Evolutionary conservation across 2,888 invertebrate species (phyloP), one percentile per base, ranked within the genome.

Genomic region (Gymnosoma rotundatum): DNA sequence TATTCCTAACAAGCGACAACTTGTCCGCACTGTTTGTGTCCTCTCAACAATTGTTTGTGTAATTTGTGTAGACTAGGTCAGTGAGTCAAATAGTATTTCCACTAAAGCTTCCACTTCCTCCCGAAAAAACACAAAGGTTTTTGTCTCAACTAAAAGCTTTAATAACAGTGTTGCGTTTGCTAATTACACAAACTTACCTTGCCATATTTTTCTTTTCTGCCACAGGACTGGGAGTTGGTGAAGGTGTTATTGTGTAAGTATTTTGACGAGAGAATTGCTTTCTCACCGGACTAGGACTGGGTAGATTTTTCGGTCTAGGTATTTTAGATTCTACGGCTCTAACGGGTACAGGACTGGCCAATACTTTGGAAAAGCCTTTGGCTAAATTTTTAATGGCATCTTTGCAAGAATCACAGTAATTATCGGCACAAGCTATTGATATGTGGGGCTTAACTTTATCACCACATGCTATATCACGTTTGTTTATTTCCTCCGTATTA

Each of bases 341-440:
- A 42, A 86, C 86, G 3, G 87, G 81, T 14, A 83, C 32, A 0
- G 87, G 83, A 48, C 84, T 86, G 60, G 74, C 79, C 73, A 87
- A 87, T 2, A 88, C 86, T 85, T 91, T 90, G 0, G 89, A 89
- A 83, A 91, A 91, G 63, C 93, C 92, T 86, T 93, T 93, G 16
- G 94, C 94, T 85, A 94, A 90, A 82, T 92, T 92, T 82, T 93
- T 93, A 14, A 94, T 94, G 52, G 93, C 93, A 87, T 93, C 93
- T 88, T 94, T 94, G 88, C 94, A 94, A 83, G 94, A 94, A 89
- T 94, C 94, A 92, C 94, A 94, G 87, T 93, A 93, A 86, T 93
- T 93, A 36, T 93, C 93, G 54, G 93, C 93, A 86, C 93, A 93
- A 16, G 93, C 92, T 42, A 93, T 93, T 0, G 92, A 92, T 58